Conservation (phyloP, 2,113 vertebrate species). For the Loxodonta africana region DNA sequence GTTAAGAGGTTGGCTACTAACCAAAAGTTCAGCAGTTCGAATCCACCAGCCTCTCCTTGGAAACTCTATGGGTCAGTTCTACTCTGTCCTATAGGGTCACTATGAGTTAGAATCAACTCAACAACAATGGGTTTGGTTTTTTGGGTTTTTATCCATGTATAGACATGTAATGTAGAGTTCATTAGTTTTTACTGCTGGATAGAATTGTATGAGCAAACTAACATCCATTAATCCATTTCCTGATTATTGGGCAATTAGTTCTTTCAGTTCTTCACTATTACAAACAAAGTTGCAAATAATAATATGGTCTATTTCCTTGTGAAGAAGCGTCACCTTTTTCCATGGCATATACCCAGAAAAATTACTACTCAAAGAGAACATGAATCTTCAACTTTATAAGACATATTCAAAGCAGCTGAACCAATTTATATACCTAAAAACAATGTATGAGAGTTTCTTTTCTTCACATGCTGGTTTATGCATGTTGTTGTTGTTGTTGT, state of each 20-base stretch:
- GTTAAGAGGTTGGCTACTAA: too few species aligned
- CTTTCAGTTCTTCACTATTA: neutral
- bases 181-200: neutral
- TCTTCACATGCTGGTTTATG: neutral
- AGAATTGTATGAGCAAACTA: neutral
- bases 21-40: too few species aligned
- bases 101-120: too few species aligned
- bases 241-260: neutral
- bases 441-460: neutral
- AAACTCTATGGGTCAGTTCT: too few species aligned
- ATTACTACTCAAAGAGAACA: neutral
- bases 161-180: neutral
- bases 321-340: neutral
- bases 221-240: neutral
- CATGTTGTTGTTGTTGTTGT: neutral
- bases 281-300: neutral
- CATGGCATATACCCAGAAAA: neutral
- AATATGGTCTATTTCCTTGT: neutral
- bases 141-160: too few species aligned
- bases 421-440: too few species aligned
- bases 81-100: too few species aligned
- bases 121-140: too few species aligned
- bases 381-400: neutral
- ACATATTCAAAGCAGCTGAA: neutral
- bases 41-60: too few species aligned